Evolutionary conservation across 2,113 vertebrate species (phyloP), one percentile per base, ranked within the genome.

Genomic region (Onychorhynchus coronatus): DNA sequence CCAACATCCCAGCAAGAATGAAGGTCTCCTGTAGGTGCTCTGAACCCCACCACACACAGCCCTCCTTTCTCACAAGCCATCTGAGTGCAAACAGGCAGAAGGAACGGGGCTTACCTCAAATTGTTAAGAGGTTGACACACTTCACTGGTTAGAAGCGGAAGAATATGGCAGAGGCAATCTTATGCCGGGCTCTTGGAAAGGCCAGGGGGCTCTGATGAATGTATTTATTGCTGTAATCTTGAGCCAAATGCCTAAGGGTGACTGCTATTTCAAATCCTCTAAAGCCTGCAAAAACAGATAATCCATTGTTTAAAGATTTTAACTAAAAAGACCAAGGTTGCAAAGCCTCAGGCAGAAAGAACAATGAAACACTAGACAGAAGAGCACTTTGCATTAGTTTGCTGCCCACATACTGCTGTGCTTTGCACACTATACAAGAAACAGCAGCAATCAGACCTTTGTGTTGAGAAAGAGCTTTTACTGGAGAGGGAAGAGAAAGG

Each of bases 251-350:
- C 94, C 95, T 95, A 84, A 77, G 96, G 92, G 92, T 72, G 62
- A 85, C 79, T 80, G 80, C 91, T 95, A 95, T 94, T 96, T 93
- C 95, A 94, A 96, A 95, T 79, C 81, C 92, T 92, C 87, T 90
- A 94, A 97, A 93, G 94, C 74, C 74, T 56, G 9, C 50, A 68
- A 95, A 97, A 97, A 97, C 90, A 96, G 81, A 97, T 75, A 95
- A 96, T 74, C 92, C 88, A 94, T 93, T 96, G 95, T 96, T 96
- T 94, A 92, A 96, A 95, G 95, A 93, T 80, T 95, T 95, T 95
- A 95, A 93, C 79, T 93, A 88, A 92, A 94, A 92, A 90, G 88
- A 87, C 91, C 59, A 91, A 91, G 63, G 93, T 66, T 89, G 82
- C 70, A 77, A 94, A 96, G 91, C 94, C 91, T 94, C 81, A 42